Evolutionary conservation across 2,113 vertebrate species (phyloP).

Genomic region (Pachypanchax playfairii): DNA sequence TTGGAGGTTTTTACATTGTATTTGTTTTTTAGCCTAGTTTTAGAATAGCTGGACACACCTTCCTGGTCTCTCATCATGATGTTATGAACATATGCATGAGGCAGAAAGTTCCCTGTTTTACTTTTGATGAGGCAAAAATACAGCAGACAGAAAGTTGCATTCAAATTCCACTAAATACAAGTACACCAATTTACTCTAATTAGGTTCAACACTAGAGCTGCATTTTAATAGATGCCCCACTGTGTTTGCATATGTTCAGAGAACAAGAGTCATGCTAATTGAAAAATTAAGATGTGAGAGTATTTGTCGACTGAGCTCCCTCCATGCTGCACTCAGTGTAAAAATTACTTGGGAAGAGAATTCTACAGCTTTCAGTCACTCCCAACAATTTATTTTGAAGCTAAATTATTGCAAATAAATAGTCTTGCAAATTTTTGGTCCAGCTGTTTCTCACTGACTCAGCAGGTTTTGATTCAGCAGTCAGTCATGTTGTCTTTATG

Average conservation of each 20-base stretch:
- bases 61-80: conserved; percentile 23
- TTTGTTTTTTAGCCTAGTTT: background rate
- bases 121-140: conserved; percentile 59
- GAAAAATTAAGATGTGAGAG: conserved; percentile 82
- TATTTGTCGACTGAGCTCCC: conserved; percentile 71
- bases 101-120: conserved; percentile 5
- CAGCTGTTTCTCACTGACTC: conserved; percentile 7
- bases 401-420: conserved; percentile 1
- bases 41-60: background rate
- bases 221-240: conserved; percentile 80
- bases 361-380: conserved; percentile 11
- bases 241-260: conserved; percentile 84
- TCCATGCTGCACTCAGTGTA: conserved; percentile 64
- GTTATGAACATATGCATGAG: conserved; percentile 53
- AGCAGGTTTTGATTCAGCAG: conserved; percentile 24
- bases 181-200: conserved; percentile 81
- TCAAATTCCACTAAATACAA: conserved; percentile 74
- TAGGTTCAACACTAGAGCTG: conserved; percentile 80
- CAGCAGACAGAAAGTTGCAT: conserved; percentile 63
- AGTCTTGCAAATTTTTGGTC: conserved; percentile 1
- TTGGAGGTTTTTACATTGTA: background rate
- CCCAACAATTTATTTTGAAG: conserved; percentile 7
- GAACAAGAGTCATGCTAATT: conserved; percentile 82
- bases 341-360: conserved; percentile 55
- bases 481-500: conserved; percentile 26